Conservation (phyloP, 1,140 invertebrate species). For the Temnothorax longispinosus region DNA sequence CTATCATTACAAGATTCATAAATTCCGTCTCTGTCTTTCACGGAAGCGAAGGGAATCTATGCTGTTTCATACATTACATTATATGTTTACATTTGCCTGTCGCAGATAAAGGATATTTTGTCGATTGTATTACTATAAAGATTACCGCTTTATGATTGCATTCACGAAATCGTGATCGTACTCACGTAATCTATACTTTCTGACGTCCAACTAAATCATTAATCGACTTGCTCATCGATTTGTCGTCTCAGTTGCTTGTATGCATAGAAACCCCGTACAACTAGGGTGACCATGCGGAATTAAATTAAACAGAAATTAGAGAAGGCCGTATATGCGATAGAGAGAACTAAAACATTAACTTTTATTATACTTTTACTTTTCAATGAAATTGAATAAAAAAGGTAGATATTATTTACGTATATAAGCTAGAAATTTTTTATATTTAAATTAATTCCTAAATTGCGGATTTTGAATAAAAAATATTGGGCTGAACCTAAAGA, state of each 20-base stretch:
- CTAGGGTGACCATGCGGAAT: slow-evolving; percentile 32
- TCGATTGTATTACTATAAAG: slow-evolving; percentile 30
- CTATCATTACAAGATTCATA: slow-evolving; percentile 15
- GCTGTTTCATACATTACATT: slow-evolving; percentile 20
- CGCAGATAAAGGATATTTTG: slow-evolving; percentile 55
- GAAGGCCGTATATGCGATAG: neutral
- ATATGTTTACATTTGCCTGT: slow-evolving; percentile 51
- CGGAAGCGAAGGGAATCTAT: neutral
- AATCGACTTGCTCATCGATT: neutral
- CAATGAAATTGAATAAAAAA: neutral
- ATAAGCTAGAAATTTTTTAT: neutral
- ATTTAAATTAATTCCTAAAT: neutral
- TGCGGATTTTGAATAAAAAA: neutral
- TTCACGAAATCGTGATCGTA: neutral
- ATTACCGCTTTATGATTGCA: slow-evolving; percentile 15
- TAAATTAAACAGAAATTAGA: neutral
- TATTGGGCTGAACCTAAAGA: neutral
- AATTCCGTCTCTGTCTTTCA: neutral
- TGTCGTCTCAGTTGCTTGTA: slow-evolving; percentile 11
- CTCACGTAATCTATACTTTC: neutral
- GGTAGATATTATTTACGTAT: neutral
- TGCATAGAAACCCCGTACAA: neutral
- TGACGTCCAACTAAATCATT: neutral
- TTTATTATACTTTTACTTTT: neutral
- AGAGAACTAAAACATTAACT: neutral